These are phyloP conservation scores for Lagocephalus sceleratus DNA, from an alignment of 2,797 vertebrate genomes.

Conservation along the genomic window DNA sequence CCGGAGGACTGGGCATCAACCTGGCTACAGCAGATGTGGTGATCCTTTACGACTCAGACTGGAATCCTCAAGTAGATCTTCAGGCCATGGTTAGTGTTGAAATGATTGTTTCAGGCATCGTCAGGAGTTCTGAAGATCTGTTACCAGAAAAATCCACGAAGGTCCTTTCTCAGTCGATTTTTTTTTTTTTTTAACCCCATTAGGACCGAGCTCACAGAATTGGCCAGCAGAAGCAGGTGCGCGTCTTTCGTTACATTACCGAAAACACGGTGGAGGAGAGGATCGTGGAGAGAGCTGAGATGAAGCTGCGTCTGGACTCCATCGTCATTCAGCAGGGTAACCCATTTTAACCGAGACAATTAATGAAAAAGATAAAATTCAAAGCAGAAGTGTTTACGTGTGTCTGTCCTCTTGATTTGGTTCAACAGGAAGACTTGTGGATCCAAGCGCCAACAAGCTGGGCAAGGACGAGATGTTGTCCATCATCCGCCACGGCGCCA, in stretches of 20 bases:
- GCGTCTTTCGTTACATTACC: slow-evolving; percentile 95
- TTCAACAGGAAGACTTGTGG: slow-evolving; percentile 87
- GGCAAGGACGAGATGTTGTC: slow-evolving; percentile 99
- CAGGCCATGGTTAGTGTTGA: slow-evolving; percentile 90
- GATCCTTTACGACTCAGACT: slow-evolving; percentile 98
- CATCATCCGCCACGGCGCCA: slow-evolving; percentile 97
- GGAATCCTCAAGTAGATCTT: slow-evolving; percentile 99
- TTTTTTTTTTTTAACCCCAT: not conserved
- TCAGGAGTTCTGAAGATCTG: too few species aligned
- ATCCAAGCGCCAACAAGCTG: slow-evolving; percentile 94
- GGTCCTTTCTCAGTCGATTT: not conserved
- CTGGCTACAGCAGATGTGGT: slow-evolving; percentile 97
- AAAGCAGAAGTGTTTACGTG: not conserved
- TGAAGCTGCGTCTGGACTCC: slow-evolving; percentile 96
- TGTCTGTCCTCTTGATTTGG: not conserved
- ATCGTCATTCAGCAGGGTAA: slow-evolving; percentile 98
- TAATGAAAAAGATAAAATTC: not conserved
- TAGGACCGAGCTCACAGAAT: slow-evolving; percentile 98
- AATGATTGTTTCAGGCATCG: too few species aligned
- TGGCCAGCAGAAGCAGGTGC: slow-evolving; percentile 94
- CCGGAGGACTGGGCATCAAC: slow-evolving; percentile 97
- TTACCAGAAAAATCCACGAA: too few species aligned
- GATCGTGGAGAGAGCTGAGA: slow-evolving; percentile 96
- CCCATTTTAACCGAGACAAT: not conserved
- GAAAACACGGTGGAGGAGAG: slow-evolving; percentile 98